Percentiles rank a stretch among this genome's conserved stretches.
These are phyloP conservation scores for Melanotaenia maccullochi DNA, from an alignment of 2,797 vertebrate genomes.

Conservation along the genomic window DNA sequence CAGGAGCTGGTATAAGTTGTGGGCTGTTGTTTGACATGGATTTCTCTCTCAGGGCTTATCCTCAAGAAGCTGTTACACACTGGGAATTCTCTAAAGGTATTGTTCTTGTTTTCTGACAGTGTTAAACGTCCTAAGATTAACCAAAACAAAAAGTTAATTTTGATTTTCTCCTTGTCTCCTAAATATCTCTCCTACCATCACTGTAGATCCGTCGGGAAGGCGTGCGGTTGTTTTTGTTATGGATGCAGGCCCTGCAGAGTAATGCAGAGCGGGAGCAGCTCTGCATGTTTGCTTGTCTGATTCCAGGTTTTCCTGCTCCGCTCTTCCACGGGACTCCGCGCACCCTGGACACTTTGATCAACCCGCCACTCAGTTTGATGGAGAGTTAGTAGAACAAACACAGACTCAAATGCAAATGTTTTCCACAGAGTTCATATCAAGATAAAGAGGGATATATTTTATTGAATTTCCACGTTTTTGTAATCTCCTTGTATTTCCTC, in stretches of 20 bases:
- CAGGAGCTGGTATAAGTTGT: not conserved
- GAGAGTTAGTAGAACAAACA: conserved; percentile 87
- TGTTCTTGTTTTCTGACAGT: not conserved
- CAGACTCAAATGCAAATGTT: conserved; percentile 4
- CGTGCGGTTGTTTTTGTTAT: conserved; percentile 94
- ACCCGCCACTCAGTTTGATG: conserved; percentile 90
- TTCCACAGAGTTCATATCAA: not conserved
- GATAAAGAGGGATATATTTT: not conserved
- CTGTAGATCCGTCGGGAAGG: conserved; percentile 96
- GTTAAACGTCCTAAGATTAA: not conserved
- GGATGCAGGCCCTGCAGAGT: conserved; percentile 97
- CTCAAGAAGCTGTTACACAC: conserved; percentile 98
- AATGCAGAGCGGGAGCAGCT: conserved; percentile 95
- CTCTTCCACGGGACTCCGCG: conserved; percentile 91
- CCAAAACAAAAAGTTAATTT: not conserved
- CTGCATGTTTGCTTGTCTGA: conserved; percentile 97
- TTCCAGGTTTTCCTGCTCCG: conserved; percentile 95
- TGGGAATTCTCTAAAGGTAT: conserved; percentile 98
- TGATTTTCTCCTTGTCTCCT: not conserved
- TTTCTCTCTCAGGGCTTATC: conserved; percentile 88
- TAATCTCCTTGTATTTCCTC: not conserved
- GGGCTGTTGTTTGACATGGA: not conserved
- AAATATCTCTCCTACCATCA: not conserved
- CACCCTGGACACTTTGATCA: conserved; percentile 96
- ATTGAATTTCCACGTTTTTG: not conserved